Base-by-base conservation (phyloP, 2,888 invertebrate species). In the Aricia artaxerxes region DNA sequence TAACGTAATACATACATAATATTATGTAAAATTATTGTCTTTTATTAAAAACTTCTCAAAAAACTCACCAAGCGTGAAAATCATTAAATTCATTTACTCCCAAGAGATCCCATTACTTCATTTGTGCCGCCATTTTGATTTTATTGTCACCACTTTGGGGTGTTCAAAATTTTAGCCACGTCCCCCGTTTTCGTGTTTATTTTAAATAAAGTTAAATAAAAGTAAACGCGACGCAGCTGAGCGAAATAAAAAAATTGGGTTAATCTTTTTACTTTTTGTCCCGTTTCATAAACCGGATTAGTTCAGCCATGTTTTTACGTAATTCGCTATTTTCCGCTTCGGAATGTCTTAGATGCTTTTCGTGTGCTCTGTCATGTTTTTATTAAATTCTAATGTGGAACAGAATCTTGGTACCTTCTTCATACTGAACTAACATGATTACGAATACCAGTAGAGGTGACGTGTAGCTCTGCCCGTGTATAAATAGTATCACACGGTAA, bases 201-300 rank as follows among this genome's bases (percentile, higher is more conserved):
- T 93, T 93, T 93, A 92, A 93, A 93, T 93, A 92, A 92, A 91
- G 91, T 88, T 92, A 92, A 92, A 92, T 91, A 90, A 92, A 92
- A 92, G 91, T 88, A 91, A 92, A 90, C 91, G 88, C 88, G 83
- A 84, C 86, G 87, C 88, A 85, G 87, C 87, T 85, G 89, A 86
- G 88, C 85, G 87, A 90, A 91, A 91, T 92, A 88, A 92, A 92
- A 93, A 92, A 92, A 92, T 91, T 89, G 89, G 89, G 87, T 60
- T 85, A 89, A 89, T 90, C 88, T 88, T 90, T 85, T 80, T 80
- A 78, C 79, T 82, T 80, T 79, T 79, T 78, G 61, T 24, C 49
- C 78, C 49, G 78, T 78, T 78, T 75, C 78, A 76, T 69, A 75
- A 72, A 72, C 77, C 11, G 75, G 75, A 44, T 31, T 64, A 72